phyloP scores from a whole-genome alignment of 2,888 invertebrate genomes.

The Eristalis tenax region DNA sequence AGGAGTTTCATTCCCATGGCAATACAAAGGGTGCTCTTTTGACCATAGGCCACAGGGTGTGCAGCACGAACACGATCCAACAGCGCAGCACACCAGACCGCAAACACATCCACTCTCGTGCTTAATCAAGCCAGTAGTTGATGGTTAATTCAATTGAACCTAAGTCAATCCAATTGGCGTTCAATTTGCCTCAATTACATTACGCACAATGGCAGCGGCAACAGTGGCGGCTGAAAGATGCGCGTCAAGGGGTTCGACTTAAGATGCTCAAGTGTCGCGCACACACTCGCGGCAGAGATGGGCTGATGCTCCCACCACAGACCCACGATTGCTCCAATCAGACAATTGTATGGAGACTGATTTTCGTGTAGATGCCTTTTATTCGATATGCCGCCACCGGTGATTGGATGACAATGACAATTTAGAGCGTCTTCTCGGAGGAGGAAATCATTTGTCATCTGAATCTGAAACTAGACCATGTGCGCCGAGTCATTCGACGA shows the following conservation, averaged over 20 bases:
- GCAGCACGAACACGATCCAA: conserved; percentile 16
- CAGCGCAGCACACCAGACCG: not conserved
- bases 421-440: conserved; percentile 13
- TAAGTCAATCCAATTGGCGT: conserved; percentile 66
- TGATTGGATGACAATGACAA: conserved; percentile 38
- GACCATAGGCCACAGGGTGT: not conserved
- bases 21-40: not conserved
- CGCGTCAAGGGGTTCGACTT: not conserved
- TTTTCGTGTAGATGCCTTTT: conserved; percentile 9
- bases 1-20: conserved; percentile 9
- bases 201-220: conserved; percentile 20
- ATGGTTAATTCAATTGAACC: conserved; percentile 69
- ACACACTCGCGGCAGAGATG: not conserved
- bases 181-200: conserved; percentile 68
- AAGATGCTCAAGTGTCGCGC: not conserved
- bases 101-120: conserved; percentile 15
- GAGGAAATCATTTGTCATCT: not conserved
- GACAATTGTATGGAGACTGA: conserved; percentile 28
- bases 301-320: too few relatives aligned
- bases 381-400: conserved; percentile 17
- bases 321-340: conserved; percentile 55
- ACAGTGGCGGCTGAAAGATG: not conserved
- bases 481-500: not conserved
- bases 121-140: conserved; percentile 38
- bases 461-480: not conserved